phyloP scores from a whole-genome alignment of 2,888 invertebrate species.

The Ceratothoa steindachneri region DNA sequence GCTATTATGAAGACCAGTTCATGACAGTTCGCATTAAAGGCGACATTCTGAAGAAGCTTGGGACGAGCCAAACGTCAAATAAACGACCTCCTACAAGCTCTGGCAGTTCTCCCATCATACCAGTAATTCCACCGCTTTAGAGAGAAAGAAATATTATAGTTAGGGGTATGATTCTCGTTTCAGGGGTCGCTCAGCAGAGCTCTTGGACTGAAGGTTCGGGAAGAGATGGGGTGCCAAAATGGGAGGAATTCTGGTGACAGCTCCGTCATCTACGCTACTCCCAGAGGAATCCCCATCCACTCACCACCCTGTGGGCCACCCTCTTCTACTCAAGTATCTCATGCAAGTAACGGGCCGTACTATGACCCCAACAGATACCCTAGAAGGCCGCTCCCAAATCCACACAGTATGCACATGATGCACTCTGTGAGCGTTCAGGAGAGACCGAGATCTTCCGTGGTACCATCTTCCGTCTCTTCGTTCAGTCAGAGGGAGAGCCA shows the following conservation, averaged over 20 bases:
- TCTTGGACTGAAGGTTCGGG: conserved; percentile 58
- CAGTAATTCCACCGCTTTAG: no score
- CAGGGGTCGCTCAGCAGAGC: conserved; percentile 72
- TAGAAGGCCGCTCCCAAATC: background rate
- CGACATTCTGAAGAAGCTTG: no score
- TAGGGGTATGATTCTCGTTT: no score
- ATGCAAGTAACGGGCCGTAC: background rate
- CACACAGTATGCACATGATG: background rate
- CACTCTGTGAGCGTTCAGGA: conserved; percentile 10
- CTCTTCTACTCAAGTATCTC: background rate
- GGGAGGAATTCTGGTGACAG: conserved; percentile 14
- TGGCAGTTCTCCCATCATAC: no score
- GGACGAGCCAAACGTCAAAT: no score
- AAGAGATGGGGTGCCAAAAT: conserved; percentile 34
- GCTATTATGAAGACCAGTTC: no score
- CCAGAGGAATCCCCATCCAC: background rate
- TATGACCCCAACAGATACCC: background rate
- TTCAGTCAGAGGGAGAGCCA: conserved; percentile 50
- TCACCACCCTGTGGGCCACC: background rate
- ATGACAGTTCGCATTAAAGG: no score
- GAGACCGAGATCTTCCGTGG: conserved; percentile 48
- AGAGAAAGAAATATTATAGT: no score
- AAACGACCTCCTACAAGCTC: no score
- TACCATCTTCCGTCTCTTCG: conserved; percentile 55
- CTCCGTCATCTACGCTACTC: background rate